Base-by-base conservation (phyloP, 2,888 invertebrate genomes). In the Caradrina kadenii region DNA sequence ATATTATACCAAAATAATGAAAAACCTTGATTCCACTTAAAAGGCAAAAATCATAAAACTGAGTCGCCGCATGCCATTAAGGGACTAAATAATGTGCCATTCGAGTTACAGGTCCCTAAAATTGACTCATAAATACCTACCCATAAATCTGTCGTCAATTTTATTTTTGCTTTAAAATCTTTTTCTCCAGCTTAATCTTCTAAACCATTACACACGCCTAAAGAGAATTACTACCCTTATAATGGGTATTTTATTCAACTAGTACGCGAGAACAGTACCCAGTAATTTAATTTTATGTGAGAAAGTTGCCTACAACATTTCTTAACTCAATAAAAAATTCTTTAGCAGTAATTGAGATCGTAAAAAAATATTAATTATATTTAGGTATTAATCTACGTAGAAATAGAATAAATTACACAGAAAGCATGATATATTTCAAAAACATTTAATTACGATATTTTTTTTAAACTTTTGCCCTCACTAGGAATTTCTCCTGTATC, bases 181-280 rank as follows among this genome's bases (percentile, higher is more conserved):
- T 19, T 60, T 61, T 22, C 21, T 31, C 11, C 17, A 3, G 3
- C 52, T 26, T 68, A 82, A 79, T 79, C 76, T 69, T 63, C 53
- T 39, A 50, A 60, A 42, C 54, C 62, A 73, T 73, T 70, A 56
- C 52, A 79, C 64, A 66, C 66, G 67, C 39, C 61, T 83, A 69
- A 73, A 58, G 52, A 73, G 49, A 70, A 73, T 83, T 54, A 76
- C 39, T 69, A 8, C 58, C n/a, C 35, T 56, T 52, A 52, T 69
- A 76, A 83, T 80, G 65, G 70, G 8, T 17, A 66, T 71, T 80
- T 83, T 70, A 81, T 80, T 83, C 66, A 80, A 83, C 69, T 68
- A 76, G 55, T 67, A 66, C 63, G 49, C 50, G 54, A 48, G 65
- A 76, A 74, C 53, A 35, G 54, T 66, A 48, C 48, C 58, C 52